These are phyloP conservation scores for Thamnophis elegans DNA, from an alignment of 2,797 vertebrate genomes.

Conservation along the genomic window DNA sequence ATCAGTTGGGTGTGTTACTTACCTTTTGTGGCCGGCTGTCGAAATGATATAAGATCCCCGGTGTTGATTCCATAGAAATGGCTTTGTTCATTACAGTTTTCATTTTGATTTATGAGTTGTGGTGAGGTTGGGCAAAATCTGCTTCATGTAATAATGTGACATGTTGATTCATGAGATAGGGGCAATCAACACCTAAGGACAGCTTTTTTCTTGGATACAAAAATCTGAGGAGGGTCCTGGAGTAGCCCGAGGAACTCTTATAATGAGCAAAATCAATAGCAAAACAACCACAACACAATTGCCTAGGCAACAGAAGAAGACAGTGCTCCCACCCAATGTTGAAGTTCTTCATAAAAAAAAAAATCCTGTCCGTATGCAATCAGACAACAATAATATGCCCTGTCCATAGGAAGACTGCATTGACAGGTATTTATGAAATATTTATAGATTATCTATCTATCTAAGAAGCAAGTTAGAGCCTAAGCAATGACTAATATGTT, in stretches of 20 bases:
- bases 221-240: background rate
- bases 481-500: background rate
- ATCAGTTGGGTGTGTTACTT: slow-evolving; percentile 8
- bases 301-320: background rate
- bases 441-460: background rate
- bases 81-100: background rate
- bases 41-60: slow-evolving; percentile 1
- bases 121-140: fast-evolving
- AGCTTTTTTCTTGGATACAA: background rate
- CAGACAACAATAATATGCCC: background rate
- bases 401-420: background rate
- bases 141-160: fast-evolving
- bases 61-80: background rate
- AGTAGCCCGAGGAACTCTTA: background rate
- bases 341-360: background rate
- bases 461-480: background rate
- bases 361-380: background rate
- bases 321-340: background rate
- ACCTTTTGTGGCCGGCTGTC: background rate
- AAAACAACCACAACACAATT: background rate
- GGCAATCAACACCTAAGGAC: background rate
- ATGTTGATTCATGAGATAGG: fast-evolving
- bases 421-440: background rate
- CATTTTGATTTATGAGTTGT: background rate
- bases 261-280: background rate